phyloP scores from a whole-genome alignment of 2,888 invertebrate genomes.

The Magallana nippona region DNA sequence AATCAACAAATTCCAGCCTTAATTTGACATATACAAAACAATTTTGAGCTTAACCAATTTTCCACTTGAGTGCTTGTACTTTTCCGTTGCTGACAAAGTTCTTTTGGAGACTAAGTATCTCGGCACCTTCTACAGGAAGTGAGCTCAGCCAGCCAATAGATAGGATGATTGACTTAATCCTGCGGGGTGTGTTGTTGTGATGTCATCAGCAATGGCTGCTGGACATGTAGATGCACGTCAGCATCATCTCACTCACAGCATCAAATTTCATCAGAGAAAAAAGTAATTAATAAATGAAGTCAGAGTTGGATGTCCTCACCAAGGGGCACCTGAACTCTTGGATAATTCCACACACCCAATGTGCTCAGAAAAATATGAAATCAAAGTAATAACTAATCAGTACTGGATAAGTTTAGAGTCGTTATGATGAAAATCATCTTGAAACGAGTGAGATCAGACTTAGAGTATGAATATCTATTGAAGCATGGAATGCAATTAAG shows the following conservation, averaged over 20 bases:
- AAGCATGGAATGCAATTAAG: too few species aligned
- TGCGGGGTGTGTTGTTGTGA: constrained; percentile 9
- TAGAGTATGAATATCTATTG: too few species aligned
- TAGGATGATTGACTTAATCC: constrained; percentile 25
- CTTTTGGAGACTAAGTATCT: neutral
- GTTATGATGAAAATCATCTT: too few species aligned
- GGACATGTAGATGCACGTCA: neutral
- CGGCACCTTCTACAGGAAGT: constrained; percentile 11
- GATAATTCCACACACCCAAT: too few species aligned
- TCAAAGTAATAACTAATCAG: too few species aligned
- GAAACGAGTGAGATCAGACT: too few species aligned
- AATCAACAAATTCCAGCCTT: neutral
- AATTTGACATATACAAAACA: neutral
- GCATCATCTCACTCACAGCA: too few species aligned
- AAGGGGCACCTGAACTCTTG: too few species aligned
- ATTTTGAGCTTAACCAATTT: constrained; percentile 10
- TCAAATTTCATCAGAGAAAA: too few species aligned
- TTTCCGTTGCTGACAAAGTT: neutral
- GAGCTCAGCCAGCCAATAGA: constrained; percentile 4
- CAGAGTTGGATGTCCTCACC: neutral
- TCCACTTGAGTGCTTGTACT: constrained; percentile 8
- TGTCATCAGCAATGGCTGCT: neutral
- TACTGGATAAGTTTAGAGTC: too few species aligned
- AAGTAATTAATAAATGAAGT: neutral
- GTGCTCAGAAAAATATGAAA: too few species aligned